Base-by-base conservation (phyloP, 2,888 invertebrate genomes). In the Drosophila lutescens region DNA sequence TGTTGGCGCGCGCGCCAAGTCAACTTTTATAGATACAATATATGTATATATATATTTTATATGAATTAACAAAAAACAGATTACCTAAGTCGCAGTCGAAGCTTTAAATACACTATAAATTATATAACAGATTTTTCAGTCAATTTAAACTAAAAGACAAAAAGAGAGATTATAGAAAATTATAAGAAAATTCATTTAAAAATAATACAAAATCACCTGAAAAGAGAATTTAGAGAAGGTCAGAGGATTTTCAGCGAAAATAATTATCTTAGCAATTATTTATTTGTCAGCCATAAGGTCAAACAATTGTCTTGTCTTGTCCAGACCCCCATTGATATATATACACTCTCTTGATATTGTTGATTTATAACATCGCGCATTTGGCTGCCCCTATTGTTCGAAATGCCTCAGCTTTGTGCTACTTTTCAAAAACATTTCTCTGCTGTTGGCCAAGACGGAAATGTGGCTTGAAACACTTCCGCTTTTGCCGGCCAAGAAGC, bases 1-100 rank as follows among this genome's bases (percentile, higher is more conserved):
- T 69, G 51, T 54, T 71, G 75, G 77, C 86, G 83, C 86, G 81
- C 81, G 83, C 83, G 79, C 79, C 83, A 80, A 80, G 78, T 78
- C 78, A 78, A 77, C 86, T 82, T 81, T 85, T 78, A 68, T 69
- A 58, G 47, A 43, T 69, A 55, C 36, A 50, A 66, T 66, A 51
- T 68, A 66, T 51, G 47, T 53, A 53, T 34, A 44, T 26, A 17
- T 34, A 12, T 34, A 5, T 53, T 32, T 56, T 51, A 44, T 23
- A 32, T 38, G 51, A 65, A 46, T 40, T 62, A 65, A 65, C 26
- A 17, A 46, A 34, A n/a, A 6, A 20, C 5, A 17, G 44, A 2
- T 4, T 6, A 49, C 10, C 17, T 2, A 30, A 10, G 10, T 3
- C 13, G 2, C 15, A 46, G 50, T 38, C 15, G 15, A n/a, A 20